Base-by-base conservation (phyloP, 2,888 invertebrate species). In the Mellilla xanthometata region DNA sequence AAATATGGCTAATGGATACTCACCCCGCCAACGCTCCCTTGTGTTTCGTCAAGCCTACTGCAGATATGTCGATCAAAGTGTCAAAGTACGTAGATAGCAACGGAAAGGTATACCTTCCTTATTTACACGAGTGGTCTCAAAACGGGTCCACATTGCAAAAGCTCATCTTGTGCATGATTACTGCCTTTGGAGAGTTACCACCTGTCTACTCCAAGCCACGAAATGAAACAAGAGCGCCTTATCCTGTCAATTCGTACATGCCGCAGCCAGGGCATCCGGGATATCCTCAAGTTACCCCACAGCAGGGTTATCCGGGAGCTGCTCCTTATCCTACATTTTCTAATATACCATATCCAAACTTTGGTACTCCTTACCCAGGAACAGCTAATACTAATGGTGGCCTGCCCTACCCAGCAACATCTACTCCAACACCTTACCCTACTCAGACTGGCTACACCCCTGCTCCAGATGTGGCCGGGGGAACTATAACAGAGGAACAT, bases 11-110 rank as follows among this genome's bases (percentile, higher is more conserved):
- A 35, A 95, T 97, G 94, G 98, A 99, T 72, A 98, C 98, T 2
- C 98, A 99, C 91, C 99, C 99, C 0, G 94, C 95, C 74, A 96
- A 97, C 87, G 97, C 99, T 23, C 99, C 99, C 0, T 94, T 99
- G 86, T 96, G 96, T 73, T 96, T 94, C 70, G 99, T 99, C 0
- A 96, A 94, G 79, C 99, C 99, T 6, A 99, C 99, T 3, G 72
- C 94, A 22, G 96, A 96, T 58, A 99, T 99, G 99, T 93, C 94
- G 50, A 98, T 99, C 53, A 98, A 97, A 90, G 94, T 96, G 9
- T 98, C 98, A 7, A 94, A 94, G 84, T 97, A 94, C 82, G 98
- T 99, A 4, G 99, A 99, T 81, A 94, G 94, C 68, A 97, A 95
- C 84, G 99, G 99, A 23, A 97, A 97, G 82, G 94, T 99, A 40